These are phyloP conservation scores for Silurus asotus DNA, from an alignment of 2,113 vertebrate genomes.

Conservation along the genomic window DNA sequence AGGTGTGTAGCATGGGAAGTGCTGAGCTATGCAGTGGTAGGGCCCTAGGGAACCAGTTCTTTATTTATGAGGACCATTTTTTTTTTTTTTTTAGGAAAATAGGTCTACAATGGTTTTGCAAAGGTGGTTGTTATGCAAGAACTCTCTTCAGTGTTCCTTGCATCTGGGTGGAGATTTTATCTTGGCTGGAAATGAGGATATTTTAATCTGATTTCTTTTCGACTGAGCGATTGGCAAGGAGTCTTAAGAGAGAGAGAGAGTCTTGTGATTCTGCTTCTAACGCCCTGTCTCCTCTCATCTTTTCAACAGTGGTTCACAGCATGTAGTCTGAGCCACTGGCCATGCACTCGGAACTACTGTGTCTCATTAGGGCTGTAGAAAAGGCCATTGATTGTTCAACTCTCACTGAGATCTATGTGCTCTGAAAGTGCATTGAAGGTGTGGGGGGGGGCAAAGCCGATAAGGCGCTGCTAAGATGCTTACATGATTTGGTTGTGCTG, in stretches of 20 bases:
- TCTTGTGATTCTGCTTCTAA: conserved; percentile 32
- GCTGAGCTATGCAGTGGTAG: conserved; percentile 1
- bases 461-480: not conserved
- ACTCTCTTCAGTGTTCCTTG: not conserved
- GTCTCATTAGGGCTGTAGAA: conserved; percentile 21
- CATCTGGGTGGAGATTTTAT: not conserved
- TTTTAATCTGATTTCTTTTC: conserved; percentile 42
- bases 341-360: not conserved
- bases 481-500: not conserved
- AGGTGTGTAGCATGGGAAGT: not conserved
- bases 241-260: not conserved
- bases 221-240: conserved; percentile 26
- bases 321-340: conserved; percentile 7
- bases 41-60: not conserved
- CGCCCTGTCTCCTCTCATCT: conserved; percentile 17
- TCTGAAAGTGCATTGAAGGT: not conserved
- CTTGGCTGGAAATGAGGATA: conserved; percentile 13
- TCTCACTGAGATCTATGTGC: not conserved
- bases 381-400: not conserved
- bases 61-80: not conserved
- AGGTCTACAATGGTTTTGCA: not conserved
- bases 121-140: not conserved
- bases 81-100: not conserved
- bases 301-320: conserved; percentile 30
- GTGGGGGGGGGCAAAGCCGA: not conserved